A percentile compares a stretch with the other conserved stretches of the same genome.
These are phyloP conservation scores for Pollenia griseotomentosa DNA, from an alignment of 2,888 invertebrate species.

Conservation along the genomic window DNA sequence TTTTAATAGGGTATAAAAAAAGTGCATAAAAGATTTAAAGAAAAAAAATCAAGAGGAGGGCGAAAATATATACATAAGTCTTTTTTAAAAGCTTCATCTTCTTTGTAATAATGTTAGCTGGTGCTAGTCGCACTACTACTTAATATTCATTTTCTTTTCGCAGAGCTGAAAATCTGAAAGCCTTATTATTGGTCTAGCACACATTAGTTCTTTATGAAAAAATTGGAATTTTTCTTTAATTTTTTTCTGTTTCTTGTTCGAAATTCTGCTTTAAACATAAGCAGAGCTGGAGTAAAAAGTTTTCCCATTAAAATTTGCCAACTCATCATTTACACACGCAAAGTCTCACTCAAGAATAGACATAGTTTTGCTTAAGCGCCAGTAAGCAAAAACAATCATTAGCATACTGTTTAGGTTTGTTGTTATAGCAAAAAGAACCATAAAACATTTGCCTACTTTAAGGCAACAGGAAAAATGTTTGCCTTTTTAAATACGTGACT, in stretches of 20 bases:
- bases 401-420: slow-evolving; percentile 62
- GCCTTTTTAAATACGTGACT: slow-evolving; percentile 12
- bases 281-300: slow-evolving; percentile 17
- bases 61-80: slow-evolving; percentile 2
- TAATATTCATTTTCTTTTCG: slow-evolving; percentile 13
- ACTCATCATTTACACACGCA: slow-evolving; percentile 49
- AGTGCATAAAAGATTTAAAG: slow-evolving; percentile 25
- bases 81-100: not conserved
- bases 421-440: slow-evolving; percentile 22
- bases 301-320: slow-evolving; percentile 61
- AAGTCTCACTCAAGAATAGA: not conserved
- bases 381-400: slow-evolving; percentile 60
- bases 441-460: slow-evolving; percentile 57
- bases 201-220: slow-evolving; percentile 26
- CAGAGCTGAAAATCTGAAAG: slow-evolving; percentile 36
- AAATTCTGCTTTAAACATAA: too few relatives aligned
- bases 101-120: not conserved
- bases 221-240: not conserved
- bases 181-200: slow-evolving; percentile 48
- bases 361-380: not conserved
- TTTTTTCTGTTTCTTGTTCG: not conserved
- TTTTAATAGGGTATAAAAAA: slow-evolving; percentile 66
- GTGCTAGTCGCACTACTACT: not conserved
- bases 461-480: slow-evolving; percentile 49
- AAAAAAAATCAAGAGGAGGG: slow-evolving; percentile 46